Conservation (phyloP, 2,797 vertebrate genomes). For the Gephyroberyx darwinii region DNA sequence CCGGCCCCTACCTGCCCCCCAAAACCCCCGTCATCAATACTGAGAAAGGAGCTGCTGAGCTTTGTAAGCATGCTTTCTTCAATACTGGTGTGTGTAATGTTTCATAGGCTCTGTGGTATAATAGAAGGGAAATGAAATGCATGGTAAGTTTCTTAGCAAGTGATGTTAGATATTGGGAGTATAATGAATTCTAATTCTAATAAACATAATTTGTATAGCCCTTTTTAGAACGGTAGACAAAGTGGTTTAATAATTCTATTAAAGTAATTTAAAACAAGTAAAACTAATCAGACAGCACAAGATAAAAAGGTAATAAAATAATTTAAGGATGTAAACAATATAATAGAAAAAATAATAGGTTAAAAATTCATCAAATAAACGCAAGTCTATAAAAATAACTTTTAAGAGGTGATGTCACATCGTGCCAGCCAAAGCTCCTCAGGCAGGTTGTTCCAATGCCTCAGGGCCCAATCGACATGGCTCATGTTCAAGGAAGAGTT, state of each 20-base stretch:
- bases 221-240: slow-evolving; percentile 26
- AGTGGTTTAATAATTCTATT: slow-evolving; percentile 20
- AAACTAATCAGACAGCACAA: no score
- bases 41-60: slow-evolving; percentile 90
- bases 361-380: no score
- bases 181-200: slow-evolving; percentile 58
- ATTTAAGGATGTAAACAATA: not conserved
- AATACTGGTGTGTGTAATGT: slow-evolving; percentile 7
- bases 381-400: no score
- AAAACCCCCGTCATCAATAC: slow-evolving; percentile 88
- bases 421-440: not conserved
- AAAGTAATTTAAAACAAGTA: no score
- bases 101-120: slow-evolving; percentile 23
- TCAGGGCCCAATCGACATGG: no score
- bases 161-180: slow-evolving; percentile 26
- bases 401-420: not conserved
- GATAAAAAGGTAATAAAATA: not conserved
- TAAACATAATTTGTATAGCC: slow-evolving; percentile 43
- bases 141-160: slow-evolving; percentile 16
- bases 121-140: slow-evolving; percentile 9
- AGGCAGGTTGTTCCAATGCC: no score
- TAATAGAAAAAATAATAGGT: not conserved
- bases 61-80: slow-evolving; percentile 81
- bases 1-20: slow-evolving; percentile 93
- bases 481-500: not conserved